These are phyloP conservation scores for Ganaspis sp. DNA, from an alignment of 1,140 invertebrate genomes.

Conservation along the genomic window DNA sequence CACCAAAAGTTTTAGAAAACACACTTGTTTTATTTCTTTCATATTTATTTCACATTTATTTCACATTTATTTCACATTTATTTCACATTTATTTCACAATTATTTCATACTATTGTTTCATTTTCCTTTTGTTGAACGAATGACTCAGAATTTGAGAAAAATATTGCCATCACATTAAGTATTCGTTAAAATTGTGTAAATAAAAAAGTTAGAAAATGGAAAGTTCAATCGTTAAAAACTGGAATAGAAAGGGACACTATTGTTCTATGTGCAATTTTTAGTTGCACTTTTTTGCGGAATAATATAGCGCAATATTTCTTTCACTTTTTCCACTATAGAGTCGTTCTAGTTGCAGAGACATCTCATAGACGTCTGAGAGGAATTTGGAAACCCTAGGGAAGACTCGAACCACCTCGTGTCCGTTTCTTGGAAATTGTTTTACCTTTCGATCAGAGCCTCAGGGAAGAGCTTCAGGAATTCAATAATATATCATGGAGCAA, in stretches of 20 bases:
- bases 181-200: too few relatives aligned
- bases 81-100: too few relatives aligned
- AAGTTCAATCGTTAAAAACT: neutral
- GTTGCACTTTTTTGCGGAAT: neutral
- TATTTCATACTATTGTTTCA: too few relatives aligned
- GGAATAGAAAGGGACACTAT: neutral
- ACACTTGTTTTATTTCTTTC: too few relatives aligned
- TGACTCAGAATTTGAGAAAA: too few relatives aligned
- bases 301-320: neutral
- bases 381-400: slow-evolving; percentile 9
- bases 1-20: too few relatives aligned
- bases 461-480: neutral
- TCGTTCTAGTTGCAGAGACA: neutral
- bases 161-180: too few relatives aligned
- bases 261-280: neutral
- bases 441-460: slow-evolving; percentile 17
- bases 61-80: too few relatives aligned
- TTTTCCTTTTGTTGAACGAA: too few relatives aligned
- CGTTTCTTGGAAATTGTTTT: slow-evolving; percentile 23
- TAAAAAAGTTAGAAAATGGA: too few relatives aligned
- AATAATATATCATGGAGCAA: slow-evolving; percentile 12
- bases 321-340: slow-evolving; percentile 1
- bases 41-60: too few relatives aligned
- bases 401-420: neutral
- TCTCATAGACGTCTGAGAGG: neutral